phyloP scores from a whole-genome alignment of 2,888 invertebrate genomes.

The Hypercompe scribonia region DNA sequence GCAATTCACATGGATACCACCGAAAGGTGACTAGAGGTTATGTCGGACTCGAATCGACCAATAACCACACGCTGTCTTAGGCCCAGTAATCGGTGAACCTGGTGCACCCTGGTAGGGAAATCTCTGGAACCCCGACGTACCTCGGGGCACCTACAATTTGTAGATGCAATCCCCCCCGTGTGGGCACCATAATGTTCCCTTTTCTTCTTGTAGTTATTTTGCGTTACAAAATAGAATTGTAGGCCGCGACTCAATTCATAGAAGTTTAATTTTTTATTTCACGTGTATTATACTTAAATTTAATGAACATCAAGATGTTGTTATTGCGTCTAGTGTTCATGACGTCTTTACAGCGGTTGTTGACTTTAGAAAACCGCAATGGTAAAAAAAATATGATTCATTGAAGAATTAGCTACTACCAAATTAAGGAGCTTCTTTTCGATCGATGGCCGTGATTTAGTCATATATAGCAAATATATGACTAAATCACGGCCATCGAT shows the following conservation, averaged over 20 bases:
- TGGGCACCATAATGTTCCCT: no score
- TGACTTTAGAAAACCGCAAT: slow-evolving; percentile 30
- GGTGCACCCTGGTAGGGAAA: no score
- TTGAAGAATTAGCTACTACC: slow-evolving; percentile 1
- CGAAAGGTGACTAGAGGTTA: no score
- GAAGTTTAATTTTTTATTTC: not conserved
- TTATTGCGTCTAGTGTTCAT: not conserved
- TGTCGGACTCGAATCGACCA: no score
- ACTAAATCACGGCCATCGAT: not conserved
- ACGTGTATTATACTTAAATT: not conserved
- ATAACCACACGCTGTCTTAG: no score
- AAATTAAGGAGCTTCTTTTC: not conserved
- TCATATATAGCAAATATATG: no score
- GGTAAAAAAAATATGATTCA: slow-evolving; percentile 29
- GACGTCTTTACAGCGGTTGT: slow-evolving; percentile 31
- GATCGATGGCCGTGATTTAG: no score
- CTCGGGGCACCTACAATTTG: no score
- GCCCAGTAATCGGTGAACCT: no score
- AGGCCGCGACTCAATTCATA: not conserved
- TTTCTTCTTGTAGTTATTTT: not conserved
- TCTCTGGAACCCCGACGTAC: no score
- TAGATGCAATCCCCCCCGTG: no score
- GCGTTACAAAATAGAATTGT: not conserved
- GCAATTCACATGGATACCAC: no score
- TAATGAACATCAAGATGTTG: not conserved